These are phyloP conservation scores for Bufo gargarizans DNA, from an alignment of 2,113 vertebrate genomes.

Conservation along the genomic window DNA sequence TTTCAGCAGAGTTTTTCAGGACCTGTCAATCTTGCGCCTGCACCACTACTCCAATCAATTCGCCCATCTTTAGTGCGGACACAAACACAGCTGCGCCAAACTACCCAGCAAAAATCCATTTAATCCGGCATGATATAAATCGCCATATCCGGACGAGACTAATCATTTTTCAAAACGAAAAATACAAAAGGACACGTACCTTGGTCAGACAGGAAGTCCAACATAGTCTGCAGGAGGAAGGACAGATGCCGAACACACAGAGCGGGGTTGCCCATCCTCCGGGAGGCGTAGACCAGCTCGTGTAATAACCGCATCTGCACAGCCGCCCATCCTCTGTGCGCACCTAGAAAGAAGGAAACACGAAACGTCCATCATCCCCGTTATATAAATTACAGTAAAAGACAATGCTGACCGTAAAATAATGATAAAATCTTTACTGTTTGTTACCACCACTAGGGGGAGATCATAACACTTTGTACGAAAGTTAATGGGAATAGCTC, in stretches of 20 bases:
- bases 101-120: too few relatives aligned
- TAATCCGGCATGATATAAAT: too few relatives aligned
- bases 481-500: background rate
- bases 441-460: background rate
- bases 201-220: slow-evolving; percentile 98
- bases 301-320: slow-evolving; percentile 97
- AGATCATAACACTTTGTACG: background rate
- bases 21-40: too few relatives aligned
- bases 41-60: too few relatives aligned
- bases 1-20: too few relatives aligned
- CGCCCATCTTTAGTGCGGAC: too few relatives aligned
- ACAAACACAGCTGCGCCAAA: too few relatives aligned
- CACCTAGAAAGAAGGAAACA: slow-evolving; percentile 71
- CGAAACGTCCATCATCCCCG: background rate
- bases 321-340: slow-evolving; percentile 92
- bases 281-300: slow-evolving; percentile 93
- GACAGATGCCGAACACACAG: slow-evolving; percentile 93
- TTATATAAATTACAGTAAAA: too few relatives aligned
- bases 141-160: too few relatives aligned
- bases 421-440: background rate
- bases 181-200: slow-evolving; percentile 70
- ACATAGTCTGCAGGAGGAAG: slow-evolving; percentile 97
- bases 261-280: slow-evolving; percentile 94
- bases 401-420: too few relatives aligned
- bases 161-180: too few relatives aligned